Evolutionary conservation across 2,113 vertebrate species (phyloP).

Genomic region (Hippopotamus amphibius): DNA sequence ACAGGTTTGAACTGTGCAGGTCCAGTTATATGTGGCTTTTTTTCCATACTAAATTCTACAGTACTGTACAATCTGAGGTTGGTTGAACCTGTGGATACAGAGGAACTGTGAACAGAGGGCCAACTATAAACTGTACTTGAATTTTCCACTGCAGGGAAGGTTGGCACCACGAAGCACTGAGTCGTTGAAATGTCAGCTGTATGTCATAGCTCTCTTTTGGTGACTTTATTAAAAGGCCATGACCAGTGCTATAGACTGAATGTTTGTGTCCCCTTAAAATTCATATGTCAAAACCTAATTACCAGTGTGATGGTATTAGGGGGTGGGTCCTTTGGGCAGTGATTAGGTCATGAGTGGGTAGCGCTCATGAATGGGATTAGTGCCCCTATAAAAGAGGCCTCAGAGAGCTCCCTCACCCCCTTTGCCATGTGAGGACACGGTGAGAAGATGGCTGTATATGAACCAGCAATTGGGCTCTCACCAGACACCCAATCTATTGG

Average conservation of each 20-base stretch:
- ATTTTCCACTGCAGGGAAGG: not conserved
- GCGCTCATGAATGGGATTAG: not conserved
- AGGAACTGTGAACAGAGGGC: not conserved
- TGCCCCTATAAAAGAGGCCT: not conserved
- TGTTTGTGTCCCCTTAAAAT: not conserved
- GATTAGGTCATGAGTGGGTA: not conserved
- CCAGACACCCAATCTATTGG: not conserved
- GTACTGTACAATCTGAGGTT: not conserved
- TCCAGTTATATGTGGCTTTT: not conserved
- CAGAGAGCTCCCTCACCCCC: not conserved
- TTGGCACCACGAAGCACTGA: not conserved
- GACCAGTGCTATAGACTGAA: not conserved
- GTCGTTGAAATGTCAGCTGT: not conserved
- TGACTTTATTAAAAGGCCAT: conserved; percentile 17
- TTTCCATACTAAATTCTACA: not conserved
- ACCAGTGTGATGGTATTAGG: not conserved
- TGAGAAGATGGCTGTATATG: not conserved
- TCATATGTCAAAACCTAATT: not conserved
- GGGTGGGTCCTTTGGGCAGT: not conserved
- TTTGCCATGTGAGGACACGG: not conserved
- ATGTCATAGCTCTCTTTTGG: not conserved
- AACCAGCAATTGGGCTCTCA: not conserved
- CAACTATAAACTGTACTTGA: not conserved
- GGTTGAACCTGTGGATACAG: not conserved
- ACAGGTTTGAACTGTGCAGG: not conserved